Evolutionary conservation across 2,113 vertebrate genomes (phyloP), one percentile per base, ranked within the genome.

Genomic region (Pluvialis apricaria): DNA sequence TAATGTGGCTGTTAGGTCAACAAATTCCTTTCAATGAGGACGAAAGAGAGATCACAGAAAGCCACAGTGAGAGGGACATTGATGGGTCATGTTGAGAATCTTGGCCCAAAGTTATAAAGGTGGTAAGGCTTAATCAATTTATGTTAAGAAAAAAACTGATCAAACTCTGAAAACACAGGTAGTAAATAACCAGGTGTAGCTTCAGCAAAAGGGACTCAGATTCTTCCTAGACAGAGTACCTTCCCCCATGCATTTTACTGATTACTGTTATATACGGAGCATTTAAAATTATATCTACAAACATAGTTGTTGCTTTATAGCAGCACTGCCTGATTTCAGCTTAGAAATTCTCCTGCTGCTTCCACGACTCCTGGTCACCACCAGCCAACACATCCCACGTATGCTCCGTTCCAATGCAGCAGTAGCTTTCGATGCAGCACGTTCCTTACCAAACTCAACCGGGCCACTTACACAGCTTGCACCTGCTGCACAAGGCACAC

Each of bases 161-260:
- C 8, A 58, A 76, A 38, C 51, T 82, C 31, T 24, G 8, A 51
- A 54, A 24, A 51, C 13, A 26, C 8, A 57, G 29, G 73, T 7
- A 61, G 13, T 38, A 80, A 55, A 47, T 22, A 68, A 8, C 7
- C 31, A 52, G n/a, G 69, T 6, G 20, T 13, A 70, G 44, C 42
- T 86, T 86, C 75, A 90, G 24, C 28, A 15, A 64, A 80, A 65
- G 31, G 22, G 70, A 28, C 57, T 82, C 7, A 2, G 12, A 57
- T 81, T 76, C 31, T 86, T 60, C 58, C 38, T 17, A 40, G 51
- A 60, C 31, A 40, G 6, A 64, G 7, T 49, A 47, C 11, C 64
- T 72, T 10, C 19, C 24, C 9, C 44, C 19, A 6, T 17, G 7
- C 32, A 8, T 31, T 84, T 65, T 51, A 65, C 44, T 0, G 0